Evolutionary conservation across 1,140 invertebrate genomes (phyloP).

Genomic region (Trachymyrmex cornetzi): DNA sequence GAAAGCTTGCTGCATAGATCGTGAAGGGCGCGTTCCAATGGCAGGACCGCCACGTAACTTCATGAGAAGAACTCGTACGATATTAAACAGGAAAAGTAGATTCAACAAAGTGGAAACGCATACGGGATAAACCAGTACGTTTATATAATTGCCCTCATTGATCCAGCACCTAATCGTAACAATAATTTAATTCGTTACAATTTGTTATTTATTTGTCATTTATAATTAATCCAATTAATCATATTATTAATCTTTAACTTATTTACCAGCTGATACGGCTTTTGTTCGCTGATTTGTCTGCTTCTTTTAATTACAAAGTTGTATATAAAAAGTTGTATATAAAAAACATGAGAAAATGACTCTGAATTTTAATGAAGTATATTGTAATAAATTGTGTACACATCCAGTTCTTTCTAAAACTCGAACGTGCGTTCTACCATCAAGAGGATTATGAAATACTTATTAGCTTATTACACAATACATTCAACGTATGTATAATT

Average conservation of each 20-base stretch:
- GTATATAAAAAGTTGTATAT: neutral
- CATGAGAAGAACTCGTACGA: slow-evolving; percentile 95
- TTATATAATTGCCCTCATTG: slow-evolving; percentile 90
- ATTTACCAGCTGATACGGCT: neutral
- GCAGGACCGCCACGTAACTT: slow-evolving; percentile 92
- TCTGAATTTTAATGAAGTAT: slow-evolving; percentile 5
- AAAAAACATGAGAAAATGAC: neutral
- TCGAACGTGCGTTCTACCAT: neutral
- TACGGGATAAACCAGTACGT: slow-evolving; percentile 93
- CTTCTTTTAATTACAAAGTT: neutral
- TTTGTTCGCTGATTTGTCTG: neutral
- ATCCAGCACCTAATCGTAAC: slow-evolving; percentile 92
- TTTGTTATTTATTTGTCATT: neutral
- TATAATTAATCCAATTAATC: neutral
- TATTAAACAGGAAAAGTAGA: slow-evolving; percentile 96
- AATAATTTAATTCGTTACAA: slow-evolving; percentile 6
- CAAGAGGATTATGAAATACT: neutral
- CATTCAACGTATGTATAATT: neutral
- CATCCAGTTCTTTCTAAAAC: neutral
- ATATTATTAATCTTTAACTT: neutral
- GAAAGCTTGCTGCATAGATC: slow-evolving; percentile 92
- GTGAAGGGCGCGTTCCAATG: slow-evolving; percentile 88
- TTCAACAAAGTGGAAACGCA: slow-evolving; percentile 94
- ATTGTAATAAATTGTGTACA: neutral
- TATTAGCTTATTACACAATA: slow-evolving; percentile 9